Conservation (phyloP, 2,113 vertebrate species). For the Rhodinocichla rosea region DNA sequence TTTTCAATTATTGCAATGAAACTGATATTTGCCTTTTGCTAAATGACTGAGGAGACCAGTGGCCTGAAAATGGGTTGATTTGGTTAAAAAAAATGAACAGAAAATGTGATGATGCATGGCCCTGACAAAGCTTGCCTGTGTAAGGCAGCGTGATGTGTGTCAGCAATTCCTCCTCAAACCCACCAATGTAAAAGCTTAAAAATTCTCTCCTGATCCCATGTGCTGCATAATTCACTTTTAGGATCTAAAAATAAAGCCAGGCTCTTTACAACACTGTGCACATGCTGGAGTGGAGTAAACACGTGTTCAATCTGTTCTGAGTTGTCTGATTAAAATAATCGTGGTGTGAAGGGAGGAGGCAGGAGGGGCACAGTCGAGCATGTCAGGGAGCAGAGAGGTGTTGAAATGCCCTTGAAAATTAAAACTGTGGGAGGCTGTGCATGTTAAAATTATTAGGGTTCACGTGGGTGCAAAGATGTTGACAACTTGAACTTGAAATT, state of each 20-base stretch:
- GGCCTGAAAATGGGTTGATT: neutral
- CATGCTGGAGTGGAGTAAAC: neutral
- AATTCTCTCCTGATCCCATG: neutral
- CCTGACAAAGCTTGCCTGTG: neutral
- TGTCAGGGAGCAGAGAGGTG: neutral
- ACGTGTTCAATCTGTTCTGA: neutral
- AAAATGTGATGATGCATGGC: neutral
- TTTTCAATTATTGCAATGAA: rapidly evolving
- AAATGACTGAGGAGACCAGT: neutral
- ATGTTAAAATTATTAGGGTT: neutral
- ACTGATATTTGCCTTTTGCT: neutral
- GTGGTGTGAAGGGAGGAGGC: neutral
- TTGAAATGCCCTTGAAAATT: neutral
- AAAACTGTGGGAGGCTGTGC: neutral
- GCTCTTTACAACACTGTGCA: neutral
- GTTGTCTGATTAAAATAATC: constrained; percentile 3
- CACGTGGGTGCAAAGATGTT: neutral
- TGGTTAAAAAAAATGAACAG: neutral
- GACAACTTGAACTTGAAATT: neutral
- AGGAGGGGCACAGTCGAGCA: neutral
- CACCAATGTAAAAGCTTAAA: neutral
- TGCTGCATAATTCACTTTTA: neutral
- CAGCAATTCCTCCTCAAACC: neutral
- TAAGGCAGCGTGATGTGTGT: neutral
- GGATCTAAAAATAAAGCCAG: neutral